Percentiles rank a stretch among this genome's conserved stretches.
phyloP scores from a whole-genome alignment of 2,888 invertebrate genomes.

The Acrobasis repandana region DNA sequence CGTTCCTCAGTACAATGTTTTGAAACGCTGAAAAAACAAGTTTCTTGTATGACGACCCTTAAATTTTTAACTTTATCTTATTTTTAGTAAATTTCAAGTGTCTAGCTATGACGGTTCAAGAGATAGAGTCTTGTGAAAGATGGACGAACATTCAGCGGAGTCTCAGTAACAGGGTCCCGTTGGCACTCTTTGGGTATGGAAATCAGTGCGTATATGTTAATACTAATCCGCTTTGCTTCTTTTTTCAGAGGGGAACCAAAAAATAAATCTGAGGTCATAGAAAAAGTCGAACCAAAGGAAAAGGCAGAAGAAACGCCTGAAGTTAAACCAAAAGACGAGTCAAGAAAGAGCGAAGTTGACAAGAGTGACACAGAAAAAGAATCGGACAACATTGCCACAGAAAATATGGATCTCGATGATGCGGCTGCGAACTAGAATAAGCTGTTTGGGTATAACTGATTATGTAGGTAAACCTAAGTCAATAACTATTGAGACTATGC shows the following conservation, averaged over 20 bases:
- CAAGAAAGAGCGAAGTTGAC: conserved; percentile 19
- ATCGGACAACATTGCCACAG: conserved; percentile 46
- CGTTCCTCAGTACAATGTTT: no score
- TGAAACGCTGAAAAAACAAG: no score
- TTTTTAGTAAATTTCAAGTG: no score
- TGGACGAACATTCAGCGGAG: no score
- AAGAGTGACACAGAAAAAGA: conserved; percentile 29
- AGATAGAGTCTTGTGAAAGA: no score
- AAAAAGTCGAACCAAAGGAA: conserved; percentile 24
- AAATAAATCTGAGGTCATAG: conserved; percentile 39
- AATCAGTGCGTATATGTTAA: no score
- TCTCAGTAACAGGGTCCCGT: no score
- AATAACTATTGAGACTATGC: no score
- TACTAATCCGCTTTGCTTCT: neutral
- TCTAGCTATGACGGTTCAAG: no score
- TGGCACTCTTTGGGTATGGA: no score
- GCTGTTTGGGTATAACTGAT: neutral
- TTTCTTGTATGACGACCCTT: no score
- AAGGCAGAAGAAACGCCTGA: conserved; percentile 25
- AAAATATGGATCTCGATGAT: conserved; percentile 64
- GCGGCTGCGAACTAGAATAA: conserved; percentile 25
- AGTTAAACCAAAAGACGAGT: conserved; percentile 22
- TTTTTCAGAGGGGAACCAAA: conserved; percentile 1
- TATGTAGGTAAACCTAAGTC: neutral
- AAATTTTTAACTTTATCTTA: no score